Evolutionary conservation across 2,888 invertebrate species (phyloP).

Genomic region (Corbicula japonica): DNA sequence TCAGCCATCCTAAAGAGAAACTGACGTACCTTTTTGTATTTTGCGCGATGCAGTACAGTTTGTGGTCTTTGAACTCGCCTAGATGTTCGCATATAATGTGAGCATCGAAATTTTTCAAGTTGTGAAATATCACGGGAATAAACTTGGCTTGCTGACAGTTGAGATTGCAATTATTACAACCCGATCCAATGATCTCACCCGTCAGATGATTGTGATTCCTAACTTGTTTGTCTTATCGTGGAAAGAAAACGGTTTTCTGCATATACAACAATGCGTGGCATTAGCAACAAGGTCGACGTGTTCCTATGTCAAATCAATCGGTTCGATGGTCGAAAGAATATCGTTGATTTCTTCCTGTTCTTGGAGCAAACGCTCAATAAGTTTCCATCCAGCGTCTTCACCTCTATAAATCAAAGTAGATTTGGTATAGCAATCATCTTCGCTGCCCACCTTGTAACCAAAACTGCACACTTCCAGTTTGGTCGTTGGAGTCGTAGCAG

Average conservation of each 20-base stretch:
- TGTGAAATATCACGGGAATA: conserved; percentile 35
- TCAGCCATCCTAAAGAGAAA: conserved; percentile 58
- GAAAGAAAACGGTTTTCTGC: conserved; percentile 29
- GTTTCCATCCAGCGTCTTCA: conserved; percentile 22
- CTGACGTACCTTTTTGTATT: conserved; percentile 51
- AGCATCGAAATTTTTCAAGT: too few relatives aligned
- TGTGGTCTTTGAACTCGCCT: conserved; percentile 35
- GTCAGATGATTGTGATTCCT: conserved; percentile 41
- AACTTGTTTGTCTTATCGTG: conserved; percentile 26
- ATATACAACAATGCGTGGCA: conserved; percentile 25
- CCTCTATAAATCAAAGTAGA: conserved; percentile 46
- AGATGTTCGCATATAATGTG: conserved; percentile 39
- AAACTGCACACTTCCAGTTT: conserved; percentile 41
- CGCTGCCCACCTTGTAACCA: conserved; percentile 41
- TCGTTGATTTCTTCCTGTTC: conserved; percentile 39
- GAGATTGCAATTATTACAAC: conserved; percentile 44
- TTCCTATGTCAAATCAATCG: conserved; percentile 24
- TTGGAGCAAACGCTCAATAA: conserved; percentile 37
- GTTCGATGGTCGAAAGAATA: conserved; percentile 30
- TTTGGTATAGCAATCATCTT: too few relatives aligned
- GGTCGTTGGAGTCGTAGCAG: conserved; percentile 28
- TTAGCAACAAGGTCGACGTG: conserved; percentile 8
- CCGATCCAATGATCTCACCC: conserved; percentile 37
- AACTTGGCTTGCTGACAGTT: conserved; percentile 29
- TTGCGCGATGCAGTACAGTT: conserved; percentile 44